Evolutionary conservation across 2,113 vertebrate species (phyloP).

Genomic region (Xiphias gladius): DNA sequence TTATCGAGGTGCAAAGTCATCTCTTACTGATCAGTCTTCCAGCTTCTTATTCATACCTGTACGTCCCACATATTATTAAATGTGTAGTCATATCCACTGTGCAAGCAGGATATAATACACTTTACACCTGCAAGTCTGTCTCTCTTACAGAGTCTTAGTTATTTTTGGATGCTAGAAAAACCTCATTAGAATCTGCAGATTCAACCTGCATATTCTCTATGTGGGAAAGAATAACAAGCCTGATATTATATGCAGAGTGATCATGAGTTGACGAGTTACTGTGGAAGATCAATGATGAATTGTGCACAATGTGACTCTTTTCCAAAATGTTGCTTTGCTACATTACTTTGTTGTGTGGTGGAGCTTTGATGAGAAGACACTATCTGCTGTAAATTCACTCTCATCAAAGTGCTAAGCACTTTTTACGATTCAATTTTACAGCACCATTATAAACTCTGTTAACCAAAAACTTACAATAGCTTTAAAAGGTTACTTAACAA

Average conservation of each 20-base stretch:
- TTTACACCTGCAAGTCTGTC: neutral
- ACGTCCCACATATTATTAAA: neutral
- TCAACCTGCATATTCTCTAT: neutral
- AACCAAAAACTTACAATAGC: neutral
- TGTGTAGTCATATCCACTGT: neutral
- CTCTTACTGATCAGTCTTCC: neutral
- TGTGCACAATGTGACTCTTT: neutral
- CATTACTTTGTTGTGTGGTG: neutral
- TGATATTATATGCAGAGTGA: slow-evolving; percentile 22
- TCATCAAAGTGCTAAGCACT: slow-evolving; percentile 1
- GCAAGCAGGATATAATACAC: neutral
- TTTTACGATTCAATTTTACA: neutral
- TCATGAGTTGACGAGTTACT: neutral
- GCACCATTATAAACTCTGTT: slow-evolving; percentile 2
- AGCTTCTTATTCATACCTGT: neutral
- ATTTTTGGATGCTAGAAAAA: slow-evolving; percentile 25
- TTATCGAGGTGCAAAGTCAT: slow-evolving; percentile 13
- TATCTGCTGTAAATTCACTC: neutral
- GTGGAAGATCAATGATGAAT: slow-evolving; percentile 9
- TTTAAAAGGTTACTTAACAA: neutral
- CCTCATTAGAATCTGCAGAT: slow-evolving; percentile 4
- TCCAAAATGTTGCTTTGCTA: neutral
- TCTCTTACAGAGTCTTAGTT: neutral
- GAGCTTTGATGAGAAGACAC: neutral
- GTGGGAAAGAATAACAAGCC: slow-evolving; percentile 18